A percentile compares a stretch with the other conserved stretches of the same genome.
Evolutionary conservation across 2,888 invertebrate species (phyloP).

Genomic region (Thalpophila matura): DNA sequence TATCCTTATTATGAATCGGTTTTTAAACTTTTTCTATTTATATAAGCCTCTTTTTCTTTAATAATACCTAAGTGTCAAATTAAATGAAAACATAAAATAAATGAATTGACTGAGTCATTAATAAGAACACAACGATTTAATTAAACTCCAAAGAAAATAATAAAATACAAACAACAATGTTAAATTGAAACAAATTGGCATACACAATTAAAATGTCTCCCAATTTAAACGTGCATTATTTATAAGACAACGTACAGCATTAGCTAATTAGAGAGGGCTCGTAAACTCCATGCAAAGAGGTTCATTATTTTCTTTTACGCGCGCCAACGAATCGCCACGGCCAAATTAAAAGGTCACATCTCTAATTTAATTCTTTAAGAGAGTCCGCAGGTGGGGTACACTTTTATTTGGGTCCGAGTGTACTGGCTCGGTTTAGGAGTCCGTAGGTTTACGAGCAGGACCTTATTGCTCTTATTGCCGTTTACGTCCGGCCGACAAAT

Average conservation of each 20-base stretch:
- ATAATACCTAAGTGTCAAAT: conserved; percentile 22
- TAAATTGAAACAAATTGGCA: conserved; percentile 52
- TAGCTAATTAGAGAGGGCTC: conserved; percentile 68
- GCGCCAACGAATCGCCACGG: conserved; percentile 52
- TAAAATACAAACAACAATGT: conserved; percentile 31
- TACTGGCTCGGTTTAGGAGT: conserved; percentile 29
- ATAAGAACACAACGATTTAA: conserved; percentile 40
- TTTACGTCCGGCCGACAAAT: conserved; percentile 37
- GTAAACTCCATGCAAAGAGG: conserved; percentile 65
- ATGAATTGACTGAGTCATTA: conserved; percentile 21
- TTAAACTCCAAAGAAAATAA: conserved; percentile 41
- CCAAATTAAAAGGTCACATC: conserved; percentile 67
- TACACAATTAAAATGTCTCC: conserved; percentile 55
- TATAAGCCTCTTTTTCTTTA: too few relatives aligned
- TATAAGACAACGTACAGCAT: conserved; percentile 61
- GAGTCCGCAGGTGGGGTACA: conserved; percentile 47
- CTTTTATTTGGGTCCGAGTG: conserved; percentile 44
- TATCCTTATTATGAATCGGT: too few relatives aligned
- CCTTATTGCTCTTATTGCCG: conserved; percentile 31
- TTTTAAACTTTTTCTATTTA: too few relatives aligned
- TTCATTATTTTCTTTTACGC: conserved; percentile 70
- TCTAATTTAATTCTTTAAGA: conserved; percentile 66
- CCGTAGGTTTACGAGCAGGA: conserved; percentile 46
- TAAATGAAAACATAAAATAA: conserved; percentile 13
- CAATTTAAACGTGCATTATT: conserved; percentile 61